Conservation (phyloP, 2,888 invertebrate genomes). For the Anodontia alba region DNA sequence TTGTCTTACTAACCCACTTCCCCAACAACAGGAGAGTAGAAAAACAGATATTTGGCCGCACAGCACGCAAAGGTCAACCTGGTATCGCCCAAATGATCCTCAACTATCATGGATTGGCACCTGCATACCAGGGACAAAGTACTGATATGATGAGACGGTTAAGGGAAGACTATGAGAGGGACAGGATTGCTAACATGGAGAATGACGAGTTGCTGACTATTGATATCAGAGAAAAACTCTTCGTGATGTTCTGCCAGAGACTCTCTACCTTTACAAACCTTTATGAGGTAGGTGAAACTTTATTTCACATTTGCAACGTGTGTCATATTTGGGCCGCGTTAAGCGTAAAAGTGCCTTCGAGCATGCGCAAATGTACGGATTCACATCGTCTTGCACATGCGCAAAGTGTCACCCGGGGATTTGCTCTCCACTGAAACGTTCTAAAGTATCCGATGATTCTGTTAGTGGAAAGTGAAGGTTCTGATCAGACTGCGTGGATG, state of each 20-base stretch:
- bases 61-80: background rate
- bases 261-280: background rate
- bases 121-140: constrained; percentile 1
- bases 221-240: background rate
- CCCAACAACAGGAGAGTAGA: constrained; percentile 1
- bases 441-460: no score
- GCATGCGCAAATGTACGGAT: no score
- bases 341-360: no score
- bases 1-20: constrained; percentile 31
- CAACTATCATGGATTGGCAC: background rate
- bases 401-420: no score
- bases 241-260: background rate
- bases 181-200: background rate
- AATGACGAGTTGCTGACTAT: background rate
- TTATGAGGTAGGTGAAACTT: background rate
- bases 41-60: constrained; percentile 8
- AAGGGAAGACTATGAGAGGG: constrained; percentile 7
- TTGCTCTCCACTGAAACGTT: no score
- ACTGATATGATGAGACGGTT: background rate
- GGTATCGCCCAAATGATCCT: background rate
- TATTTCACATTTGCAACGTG: no score
- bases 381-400: no score
- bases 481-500: no score
- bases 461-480: no score
- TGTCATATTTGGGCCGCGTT: no score